These are phyloP conservation scores for Anticlea derivata DNA, from an alignment of 2,888 invertebrate species.

Conservation along the genomic window DNA sequence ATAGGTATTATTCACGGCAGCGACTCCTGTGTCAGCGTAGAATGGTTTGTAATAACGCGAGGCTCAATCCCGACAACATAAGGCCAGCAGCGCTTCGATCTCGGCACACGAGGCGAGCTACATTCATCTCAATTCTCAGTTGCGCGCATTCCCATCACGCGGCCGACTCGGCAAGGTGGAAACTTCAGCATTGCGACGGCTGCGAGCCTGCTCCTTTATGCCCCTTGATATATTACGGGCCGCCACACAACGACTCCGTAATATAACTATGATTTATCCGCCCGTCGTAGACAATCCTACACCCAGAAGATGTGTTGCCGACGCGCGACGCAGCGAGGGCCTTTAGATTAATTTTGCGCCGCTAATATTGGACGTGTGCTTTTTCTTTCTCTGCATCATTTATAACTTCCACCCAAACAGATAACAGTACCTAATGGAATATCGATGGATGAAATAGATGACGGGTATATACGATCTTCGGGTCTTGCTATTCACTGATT, in stretches of 20 bases:
- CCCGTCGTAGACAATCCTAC: conserved; percentile 57
- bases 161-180: conserved; percentile 41
- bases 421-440: conserved; percentile 34
- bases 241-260: conserved; percentile 64
- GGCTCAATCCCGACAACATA: conserved; percentile 14
- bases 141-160: conserved; percentile 44
- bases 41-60: conserved; percentile 24
- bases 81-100: conserved; percentile 19
- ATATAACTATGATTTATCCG: conserved; percentile 70
- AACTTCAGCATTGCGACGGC: conserved; percentile 42
- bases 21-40: conserved; percentile 18
- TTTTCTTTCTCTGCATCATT: conserved; percentile 54
- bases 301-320: conserved; percentile 58
- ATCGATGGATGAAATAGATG: conserved; percentile 28
- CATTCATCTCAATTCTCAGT: conserved; percentile 53
- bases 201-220: conserved; percentile 56
- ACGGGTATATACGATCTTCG: conserved; percentile 38
- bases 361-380: conserved; percentile 57
- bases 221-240: conserved; percentile 67
- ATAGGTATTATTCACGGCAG: conserved; percentile 44
- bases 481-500: conserved; percentile 58
- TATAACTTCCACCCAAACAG: conserved; percentile 38
- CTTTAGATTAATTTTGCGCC: conserved; percentile 59
- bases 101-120: conserved; percentile 24
- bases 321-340: conserved; percentile 44